Evolutionary conservation across 2,888 invertebrate species (phyloP).

Genomic region (Oscheius myriophilus): DNA sequence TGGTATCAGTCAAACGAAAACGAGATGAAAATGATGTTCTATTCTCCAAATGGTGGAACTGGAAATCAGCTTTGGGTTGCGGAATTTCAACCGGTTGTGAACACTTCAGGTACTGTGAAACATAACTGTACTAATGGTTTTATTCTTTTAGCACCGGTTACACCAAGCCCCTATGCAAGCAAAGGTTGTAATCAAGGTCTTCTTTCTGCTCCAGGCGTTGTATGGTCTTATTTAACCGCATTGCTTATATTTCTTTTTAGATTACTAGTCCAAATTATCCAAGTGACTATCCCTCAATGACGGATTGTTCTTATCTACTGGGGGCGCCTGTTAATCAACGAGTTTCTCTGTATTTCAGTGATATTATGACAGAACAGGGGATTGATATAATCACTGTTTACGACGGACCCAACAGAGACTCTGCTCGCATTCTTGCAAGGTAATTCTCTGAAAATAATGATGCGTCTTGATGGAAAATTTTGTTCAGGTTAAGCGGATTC

Average conservation of each 20-base stretch:
- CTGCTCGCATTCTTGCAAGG: not conserved
- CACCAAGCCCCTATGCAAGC: too few species aligned
- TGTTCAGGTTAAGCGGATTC: conserved; percentile 8
- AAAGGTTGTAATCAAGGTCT: conserved; percentile 4
- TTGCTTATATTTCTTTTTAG: not conserved
- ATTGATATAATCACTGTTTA: conserved; percentile 10
- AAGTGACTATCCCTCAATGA: not conserved
- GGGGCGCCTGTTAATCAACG: conserved; percentile 3
- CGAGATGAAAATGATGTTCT: conserved; percentile 18
- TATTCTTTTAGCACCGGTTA: too few species aligned
- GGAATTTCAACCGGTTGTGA: not conserved
- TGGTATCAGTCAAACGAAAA: conserved; percentile 9
- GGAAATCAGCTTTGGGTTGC: conserved; percentile 4
- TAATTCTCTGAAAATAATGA: not conserved
- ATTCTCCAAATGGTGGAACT: not conserved
- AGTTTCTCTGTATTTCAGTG: conserved; percentile 4
- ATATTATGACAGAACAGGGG: not conserved
- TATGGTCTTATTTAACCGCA: not conserved
- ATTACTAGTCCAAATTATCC: conserved; percentile 21
- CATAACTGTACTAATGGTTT: too few species aligned
- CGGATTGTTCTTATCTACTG: not conserved
- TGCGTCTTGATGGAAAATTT: not conserved
- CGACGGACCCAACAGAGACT: not conserved
- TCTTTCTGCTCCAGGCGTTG: conserved; percentile 12
- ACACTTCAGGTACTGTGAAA: too few species aligned